Base-by-base conservation (phyloP, 1,140 invertebrate species). In the Drosophila gunungcola region DNA sequence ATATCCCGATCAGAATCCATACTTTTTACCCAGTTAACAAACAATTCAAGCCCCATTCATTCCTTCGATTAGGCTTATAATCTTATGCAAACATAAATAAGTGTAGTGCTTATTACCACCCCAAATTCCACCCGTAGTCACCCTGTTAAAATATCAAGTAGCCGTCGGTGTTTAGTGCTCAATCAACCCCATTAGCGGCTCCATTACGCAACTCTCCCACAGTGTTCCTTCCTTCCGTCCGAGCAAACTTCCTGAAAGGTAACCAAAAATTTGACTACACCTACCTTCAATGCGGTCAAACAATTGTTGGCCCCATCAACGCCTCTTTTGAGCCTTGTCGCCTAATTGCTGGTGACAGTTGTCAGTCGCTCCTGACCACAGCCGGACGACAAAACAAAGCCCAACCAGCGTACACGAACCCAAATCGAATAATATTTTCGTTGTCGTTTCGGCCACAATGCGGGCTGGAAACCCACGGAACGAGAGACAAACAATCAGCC, bases 401-500 rank as follows among this genome's bases (percentile, higher is more conserved):
- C 43, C 29, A 38, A 36, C 45, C 16, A 21, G 16, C 16, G 16
- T 21, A 65, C 55, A 57, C 52, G 43, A 57, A 70, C 29, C 60
- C 69, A 77, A 80, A 86, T 90, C 82, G 79, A 90, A 90, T 83
- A 90, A 90, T 90, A 83, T 90, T 90, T 83, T 90, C 73, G 70
- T 90, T 86, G 79, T 82, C 63, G 75, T 75, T 79, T 73, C 60
- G 65, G 51, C 68, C 73, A 82, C 81, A 80, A 89, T 69, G 78
- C 70, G 62, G 63, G 52, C 53, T 69, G 62, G 32, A 64, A 73
- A 52, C 56, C 48, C 63, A 73, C 65, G 42, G 57, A 61, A 64
- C 46, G 51, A 51, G 74, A 73, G 60, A 79, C 76, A 73, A 82
- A 82, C 62, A 80, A 79, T 60, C 63, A 70, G 67, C 60, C 82